These are phyloP conservation scores for Trichopria drosophilae DNA, from an alignment of 2,888 invertebrate species.

Conservation along the genomic window DNA sequence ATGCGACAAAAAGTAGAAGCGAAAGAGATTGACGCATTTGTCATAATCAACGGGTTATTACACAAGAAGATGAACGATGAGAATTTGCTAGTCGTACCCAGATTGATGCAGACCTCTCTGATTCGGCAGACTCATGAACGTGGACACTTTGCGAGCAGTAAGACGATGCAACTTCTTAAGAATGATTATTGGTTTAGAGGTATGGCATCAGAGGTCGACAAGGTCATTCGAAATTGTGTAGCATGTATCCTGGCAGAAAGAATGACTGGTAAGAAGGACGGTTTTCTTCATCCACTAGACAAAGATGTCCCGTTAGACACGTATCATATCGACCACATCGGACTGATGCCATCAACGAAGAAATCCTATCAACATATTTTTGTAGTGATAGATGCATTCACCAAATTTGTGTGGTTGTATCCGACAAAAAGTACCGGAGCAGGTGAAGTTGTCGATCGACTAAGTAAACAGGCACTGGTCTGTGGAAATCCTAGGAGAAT, in stretches of 20 bases:
- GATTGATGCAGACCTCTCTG: too few species aligned
- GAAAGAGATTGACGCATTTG: constrained; percentile 32
- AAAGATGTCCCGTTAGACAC: not conserved
- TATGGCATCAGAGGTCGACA: constrained; percentile 29
- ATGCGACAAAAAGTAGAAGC: constrained; percentile 6
- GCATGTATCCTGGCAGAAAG: not conserved
- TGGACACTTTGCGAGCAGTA: too few species aligned
- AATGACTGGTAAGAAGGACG: not conserved
- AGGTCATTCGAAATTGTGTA: constrained; percentile 29
- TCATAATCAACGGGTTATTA: not conserved
- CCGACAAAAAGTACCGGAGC: not conserved
- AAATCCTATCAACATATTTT: not conserved
- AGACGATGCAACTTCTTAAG: constrained; percentile 33
- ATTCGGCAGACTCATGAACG: too few species aligned
- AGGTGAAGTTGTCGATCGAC: not conserved
- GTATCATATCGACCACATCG: not conserved
- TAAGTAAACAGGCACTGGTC: not conserved
- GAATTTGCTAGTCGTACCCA: constrained; percentile 21
- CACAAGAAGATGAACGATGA: too few species aligned
- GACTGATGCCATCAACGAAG: not conserved
- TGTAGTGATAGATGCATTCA: not conserved
- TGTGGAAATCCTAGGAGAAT: not conserved
- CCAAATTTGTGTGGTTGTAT: not conserved
- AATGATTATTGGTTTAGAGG: constrained; percentile 42
- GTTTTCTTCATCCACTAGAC: not conserved